These are phyloP conservation scores for Desmophyllum pertusum DNA, from an alignment of 92 coral and sea anemone species.

Conservation along the genomic window DNA sequence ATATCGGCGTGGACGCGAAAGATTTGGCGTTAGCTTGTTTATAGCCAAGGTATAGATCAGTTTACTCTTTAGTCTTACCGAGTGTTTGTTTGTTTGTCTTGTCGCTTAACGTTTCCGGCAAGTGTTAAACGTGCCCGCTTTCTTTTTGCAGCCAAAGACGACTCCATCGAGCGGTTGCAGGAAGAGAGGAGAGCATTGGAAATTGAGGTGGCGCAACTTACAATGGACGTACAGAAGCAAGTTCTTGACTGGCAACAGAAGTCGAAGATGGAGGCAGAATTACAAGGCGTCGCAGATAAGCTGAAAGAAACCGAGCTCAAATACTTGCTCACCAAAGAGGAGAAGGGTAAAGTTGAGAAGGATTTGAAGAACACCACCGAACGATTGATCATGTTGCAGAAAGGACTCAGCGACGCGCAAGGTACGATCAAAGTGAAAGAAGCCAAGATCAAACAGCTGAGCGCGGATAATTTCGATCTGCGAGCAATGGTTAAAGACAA, in stretches of 20 bases:
- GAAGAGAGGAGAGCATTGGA: constrained; percentile 41
- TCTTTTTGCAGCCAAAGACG: constrained; percentile 57
- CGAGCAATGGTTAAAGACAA: constrained; percentile 57
- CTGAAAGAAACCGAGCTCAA: constrained; percentile 66
- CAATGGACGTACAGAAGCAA: constrained; percentile 46
- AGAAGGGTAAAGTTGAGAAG: constrained; percentile 59
- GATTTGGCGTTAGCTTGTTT: constrained; percentile 27
- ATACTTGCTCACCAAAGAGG: constrained; percentile 48
- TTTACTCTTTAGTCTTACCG: not conserved
- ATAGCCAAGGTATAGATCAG: constrained; percentile 15
- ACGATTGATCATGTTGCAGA: constrained; percentile 50
- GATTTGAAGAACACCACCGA: constrained; percentile 57
- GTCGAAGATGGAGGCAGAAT: constrained; percentile 46
- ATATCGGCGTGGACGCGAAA: constrained; percentile 21
- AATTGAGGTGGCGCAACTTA: constrained; percentile 36
- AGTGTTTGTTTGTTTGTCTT: constrained; percentile 29
- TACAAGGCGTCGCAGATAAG: constrained; percentile 44
- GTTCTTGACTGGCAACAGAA: constrained; percentile 27
- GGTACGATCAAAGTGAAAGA: constrained; percentile 43
- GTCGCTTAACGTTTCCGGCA: not conserved
- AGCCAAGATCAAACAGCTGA: constrained; percentile 64
- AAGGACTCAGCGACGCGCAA: constrained; percentile 60
- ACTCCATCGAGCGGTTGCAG: constrained; percentile 35
- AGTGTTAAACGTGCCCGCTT: constrained; percentile 8
- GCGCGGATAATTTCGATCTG: constrained; percentile 60